Evolutionary conservation across 2,888 invertebrate genomes (phyloP).

Genomic region (Drosophila aldrichi): DNA sequence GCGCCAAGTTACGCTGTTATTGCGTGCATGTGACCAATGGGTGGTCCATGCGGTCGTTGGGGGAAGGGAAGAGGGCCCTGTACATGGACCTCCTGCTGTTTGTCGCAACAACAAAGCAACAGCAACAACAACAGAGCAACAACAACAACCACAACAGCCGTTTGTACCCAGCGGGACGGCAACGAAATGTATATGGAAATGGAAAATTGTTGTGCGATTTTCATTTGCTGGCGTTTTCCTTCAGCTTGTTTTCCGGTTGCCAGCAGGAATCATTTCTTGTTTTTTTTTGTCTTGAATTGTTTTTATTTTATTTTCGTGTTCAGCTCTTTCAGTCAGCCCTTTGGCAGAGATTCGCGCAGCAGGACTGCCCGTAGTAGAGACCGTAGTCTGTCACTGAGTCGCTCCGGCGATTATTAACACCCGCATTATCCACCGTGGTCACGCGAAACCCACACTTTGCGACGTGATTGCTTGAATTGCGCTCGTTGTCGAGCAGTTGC

Average conservation of each 20-base stretch:
- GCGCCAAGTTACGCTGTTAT: slow-evolving; percentile 19
- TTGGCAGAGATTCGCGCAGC: slow-evolving; percentile 11
- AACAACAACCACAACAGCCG: slow-evolving; percentile 2
- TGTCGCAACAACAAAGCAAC: slow-evolving; percentile 8
- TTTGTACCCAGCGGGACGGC: slow-evolving; percentile 16
- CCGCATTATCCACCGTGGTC: slow-evolving; percentile 12
- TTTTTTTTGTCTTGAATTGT: neutral
- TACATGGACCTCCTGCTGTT: slow-evolving; percentile 22
- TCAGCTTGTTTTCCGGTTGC: slow-evolving; percentile 13
- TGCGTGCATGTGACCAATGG: slow-evolving; percentile 7
- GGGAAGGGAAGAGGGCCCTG: neutral
- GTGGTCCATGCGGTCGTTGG: neutral
- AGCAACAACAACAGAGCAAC: neutral
- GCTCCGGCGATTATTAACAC: slow-evolving; percentile 11
- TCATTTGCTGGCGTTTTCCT: slow-evolving; percentile 21
- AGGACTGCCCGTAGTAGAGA: neutral
- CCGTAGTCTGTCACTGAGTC: neutral
- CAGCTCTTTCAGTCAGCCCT: slow-evolving; percentile 5
- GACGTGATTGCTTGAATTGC: slow-evolving; percentile 7
- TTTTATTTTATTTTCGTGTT: neutral
- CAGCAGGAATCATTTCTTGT: slow-evolving; percentile 6
- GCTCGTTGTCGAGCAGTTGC: neutral
- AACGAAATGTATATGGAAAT: slow-evolving; percentile 35
- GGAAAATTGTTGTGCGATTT: slow-evolving; percentile 32
- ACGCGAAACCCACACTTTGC: neutral